Evolutionary conservation across 1,140 invertebrate genomes (phyloP).

Genomic region (Micrasema minimum): DNA sequence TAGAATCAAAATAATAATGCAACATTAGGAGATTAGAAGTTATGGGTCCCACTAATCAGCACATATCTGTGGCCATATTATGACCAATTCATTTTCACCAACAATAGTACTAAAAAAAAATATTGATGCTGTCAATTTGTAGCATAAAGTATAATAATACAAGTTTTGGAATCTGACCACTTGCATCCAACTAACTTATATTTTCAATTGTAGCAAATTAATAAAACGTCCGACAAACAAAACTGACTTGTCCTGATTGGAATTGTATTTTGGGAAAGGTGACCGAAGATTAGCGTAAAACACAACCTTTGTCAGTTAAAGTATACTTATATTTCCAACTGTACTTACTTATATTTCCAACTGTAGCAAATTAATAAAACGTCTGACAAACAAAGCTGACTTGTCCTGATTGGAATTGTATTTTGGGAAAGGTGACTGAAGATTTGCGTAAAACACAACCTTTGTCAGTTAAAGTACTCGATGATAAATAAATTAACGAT

Average conservation of each 20-base stretch:
- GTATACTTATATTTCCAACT: too few species aligned
- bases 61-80: too few species aligned
- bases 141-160: not conserved
- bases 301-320: too few species aligned
- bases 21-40: constrained; percentile 7
- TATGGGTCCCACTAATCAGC: too few species aligned
- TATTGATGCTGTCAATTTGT: constrained; percentile 2
- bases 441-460: constrained; percentile 1
- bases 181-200: not conserved
- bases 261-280: constrained; percentile 46
- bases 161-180: not conserved
- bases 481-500: constrained; percentile 51
- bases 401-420: constrained; percentile 41
- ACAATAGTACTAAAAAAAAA: too few species aligned
- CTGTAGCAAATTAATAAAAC: constrained; percentile 25
- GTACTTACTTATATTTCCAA: not conserved
- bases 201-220: constrained; percentile 12
- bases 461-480: constrained; percentile 35
- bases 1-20: constrained; percentile 15
- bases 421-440: constrained; percentile 37
- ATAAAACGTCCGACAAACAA: constrained; percentile 18
- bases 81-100: not conserved
- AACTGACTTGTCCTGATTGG: constrained; percentile 22
- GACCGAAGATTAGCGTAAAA: constrained; percentile 12
- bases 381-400: not conserved